A percentile compares a stretch with the other conserved stretches of the same genome.
Evolutionary conservation across 2,113 vertebrate species (phyloP).

Genomic region (Larimichthys polyactis): DNA sequence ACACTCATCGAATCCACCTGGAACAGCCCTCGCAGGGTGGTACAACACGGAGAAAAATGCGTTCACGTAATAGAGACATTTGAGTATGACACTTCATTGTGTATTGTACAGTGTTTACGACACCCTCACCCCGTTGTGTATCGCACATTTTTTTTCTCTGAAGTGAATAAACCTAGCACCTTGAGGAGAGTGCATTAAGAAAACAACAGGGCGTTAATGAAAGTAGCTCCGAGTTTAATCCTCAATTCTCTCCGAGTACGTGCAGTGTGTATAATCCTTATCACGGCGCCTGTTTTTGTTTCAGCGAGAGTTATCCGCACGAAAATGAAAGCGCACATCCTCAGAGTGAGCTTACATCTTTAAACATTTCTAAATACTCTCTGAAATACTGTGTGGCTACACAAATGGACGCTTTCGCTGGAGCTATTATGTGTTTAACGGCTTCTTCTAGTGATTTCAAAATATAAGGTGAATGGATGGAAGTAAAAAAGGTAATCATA

Average conservation of each 20-base stretch:
- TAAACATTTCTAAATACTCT: neutral
- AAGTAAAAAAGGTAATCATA: slow-evolving; percentile 6
- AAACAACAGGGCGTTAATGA: slow-evolving; percentile 5
- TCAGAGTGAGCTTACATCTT: neutral
- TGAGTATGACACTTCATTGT: neutral
- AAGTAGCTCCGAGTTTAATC: slow-evolving; percentile 29
- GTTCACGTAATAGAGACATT: neutral
- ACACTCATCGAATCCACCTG: slow-evolving; percentile 1
- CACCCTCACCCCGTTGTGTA: neutral
- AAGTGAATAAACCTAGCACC: neutral
- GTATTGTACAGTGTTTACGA: neutral
- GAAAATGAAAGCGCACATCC: slow-evolving; percentile 1
- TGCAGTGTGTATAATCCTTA: slow-evolving; percentile 21
- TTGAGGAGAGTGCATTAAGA: neutral
- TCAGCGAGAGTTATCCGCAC: slow-evolving; percentile 3
- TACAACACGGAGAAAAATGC: neutral
- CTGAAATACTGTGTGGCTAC: neutral
- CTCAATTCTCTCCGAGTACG: slow-evolving; percentile 18
- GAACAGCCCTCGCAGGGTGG: neutral
- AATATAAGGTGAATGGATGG: slow-evolving; percentile 12
- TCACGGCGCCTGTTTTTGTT: slow-evolving; percentile 24
- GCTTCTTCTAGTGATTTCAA: slow-evolving; percentile 1
- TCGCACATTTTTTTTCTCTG: slow-evolving; percentile 7
- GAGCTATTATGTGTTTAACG: neutral
- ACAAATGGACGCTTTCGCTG: neutral